A percentile compares a stretch with the other conserved stretches of the same genome.
These are phyloP conservation scores for Drosophila pallidifrons DNA, from an alignment of 1,140 invertebrate genomes.

Conservation along the genomic window DNA sequence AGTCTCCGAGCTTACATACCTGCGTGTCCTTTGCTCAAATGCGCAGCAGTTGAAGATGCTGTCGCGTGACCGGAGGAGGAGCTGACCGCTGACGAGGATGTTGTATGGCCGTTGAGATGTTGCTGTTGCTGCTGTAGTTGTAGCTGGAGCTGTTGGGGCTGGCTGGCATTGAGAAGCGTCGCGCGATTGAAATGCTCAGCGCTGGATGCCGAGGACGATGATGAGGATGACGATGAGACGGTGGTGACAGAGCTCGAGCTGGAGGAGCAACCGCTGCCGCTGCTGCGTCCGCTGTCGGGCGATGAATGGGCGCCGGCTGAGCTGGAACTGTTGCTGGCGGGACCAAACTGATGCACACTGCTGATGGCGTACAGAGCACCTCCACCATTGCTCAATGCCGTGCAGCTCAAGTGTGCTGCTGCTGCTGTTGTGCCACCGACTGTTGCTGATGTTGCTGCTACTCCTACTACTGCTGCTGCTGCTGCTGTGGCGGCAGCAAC, in stretches of 20 bases:
- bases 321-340: conserved; percentile 68
- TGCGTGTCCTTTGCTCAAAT: conserved; percentile 70
- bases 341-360: conserved; percentile 83
- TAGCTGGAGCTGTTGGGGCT: conserved; percentile 45
- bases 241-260: conserved; percentile 57
- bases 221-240: conserved; percentile 70
- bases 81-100: conserved; percentile 53
- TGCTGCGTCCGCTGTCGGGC: conserved; percentile 65
- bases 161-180: conserved; percentile 61
- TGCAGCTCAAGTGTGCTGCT: conserved; percentile 67
- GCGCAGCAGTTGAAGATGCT: conserved; percentile 74
- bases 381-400: conserved; percentile 80
- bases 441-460: conserved; percentile 36
- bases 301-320: conserved; percentile 57
- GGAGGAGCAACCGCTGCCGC: conserved; percentile 69
- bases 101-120: conserved; percentile 26
- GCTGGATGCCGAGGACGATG: conserved; percentile 70
- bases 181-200: conserved; percentile 64
- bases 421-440: conserved; percentile 21
- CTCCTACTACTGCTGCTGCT: conserved; percentile 17
- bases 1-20: conserved; percentile 34
- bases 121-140: conserved; percentile 44
- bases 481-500: conserved; percentile 14
- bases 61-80: conserved; percentile 51
- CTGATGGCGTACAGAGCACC: conserved; percentile 83